Conservation (phyloP, 2,888 invertebrate genomes). For the Bombylius discolor region DNA sequence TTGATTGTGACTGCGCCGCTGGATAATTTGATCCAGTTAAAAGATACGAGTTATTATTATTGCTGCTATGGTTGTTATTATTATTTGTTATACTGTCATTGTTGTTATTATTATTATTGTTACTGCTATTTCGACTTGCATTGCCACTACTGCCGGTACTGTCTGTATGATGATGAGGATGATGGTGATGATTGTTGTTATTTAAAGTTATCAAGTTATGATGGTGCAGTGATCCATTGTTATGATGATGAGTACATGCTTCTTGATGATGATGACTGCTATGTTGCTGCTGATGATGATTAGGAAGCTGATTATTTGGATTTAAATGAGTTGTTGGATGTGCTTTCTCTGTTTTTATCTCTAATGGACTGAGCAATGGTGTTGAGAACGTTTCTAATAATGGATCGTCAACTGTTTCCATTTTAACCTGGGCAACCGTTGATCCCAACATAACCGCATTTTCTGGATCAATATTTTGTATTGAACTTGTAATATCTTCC, state of each 20-base stretch:
- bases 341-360: slow-evolving; percentile 65
- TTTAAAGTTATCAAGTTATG: slow-evolving; percentile 20
- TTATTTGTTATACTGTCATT: slow-evolving; percentile 9
- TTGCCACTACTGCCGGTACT: slow-evolving; percentile 21
- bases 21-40: slow-evolving; percentile 18
- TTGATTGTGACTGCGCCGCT: slow-evolving; percentile 16
- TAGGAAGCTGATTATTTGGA: slow-evolving; percentile 13
- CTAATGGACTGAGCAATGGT: slow-evolving; percentile 62
- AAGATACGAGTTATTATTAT: slow-evolving; percentile 19
- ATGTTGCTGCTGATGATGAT: slow-evolving; percentile 1
- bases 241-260: slow-evolving; percentile 21
- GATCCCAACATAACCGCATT: slow-evolving; percentile 76
- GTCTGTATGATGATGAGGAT: slow-evolving; percentile 16
- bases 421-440: slow-evolving; percentile 50
- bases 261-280: neutral
- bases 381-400: slow-evolving; percentile 50
- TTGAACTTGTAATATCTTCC: slow-evolving; percentile 85
- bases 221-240: slow-evolving; percentile 18
- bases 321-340: slow-evolving; percentile 26
- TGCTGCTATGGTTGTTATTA: slow-evolving; percentile 10
- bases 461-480: slow-evolving; percentile 80
- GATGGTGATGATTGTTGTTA: slow-evolving; percentile 13
- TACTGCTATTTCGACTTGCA: slow-evolving; percentile 24
- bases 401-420: slow-evolving; percentile 58
- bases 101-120: slow-evolving; percentile 26